Percentiles rank a stretch among this genome's conserved stretches.
These are phyloP conservation scores for Bambusicola thoracicus DNA, from an alignment of 2,113 vertebrate species.

Conservation along the genomic window DNA sequence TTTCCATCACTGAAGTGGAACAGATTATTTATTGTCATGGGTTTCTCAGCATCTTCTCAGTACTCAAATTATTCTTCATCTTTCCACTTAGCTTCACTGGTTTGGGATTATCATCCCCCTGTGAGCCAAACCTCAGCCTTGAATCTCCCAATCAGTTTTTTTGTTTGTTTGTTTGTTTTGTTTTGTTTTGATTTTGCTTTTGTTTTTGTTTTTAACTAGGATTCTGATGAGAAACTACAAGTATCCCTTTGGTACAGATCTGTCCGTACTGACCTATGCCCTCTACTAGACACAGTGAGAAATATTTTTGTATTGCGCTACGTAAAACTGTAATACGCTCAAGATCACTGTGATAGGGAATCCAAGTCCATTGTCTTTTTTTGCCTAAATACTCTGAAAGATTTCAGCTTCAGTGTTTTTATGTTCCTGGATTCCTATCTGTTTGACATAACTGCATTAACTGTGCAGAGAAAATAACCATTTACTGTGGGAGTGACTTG, in stretches of 20 bases:
- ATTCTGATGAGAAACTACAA: background rate
- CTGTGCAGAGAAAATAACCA: background rate
- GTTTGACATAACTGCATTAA: background rate
- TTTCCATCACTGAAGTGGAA: constrained; percentile 47
- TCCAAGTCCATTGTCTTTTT: background rate
- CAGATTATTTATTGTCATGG: constrained; percentile 35
- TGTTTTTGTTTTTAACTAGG: background rate
- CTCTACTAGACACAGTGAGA: background rate
- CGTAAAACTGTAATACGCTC: background rate
- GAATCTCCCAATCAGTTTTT: background rate
- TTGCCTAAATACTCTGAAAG: background rate
- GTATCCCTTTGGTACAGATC: background rate
- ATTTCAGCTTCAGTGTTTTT: background rate
- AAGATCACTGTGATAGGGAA: background rate
- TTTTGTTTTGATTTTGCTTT: background rate
- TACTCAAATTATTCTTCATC: background rate
- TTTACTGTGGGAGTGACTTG: background rate
- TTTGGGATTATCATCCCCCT: background rate
- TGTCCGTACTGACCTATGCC: background rate
- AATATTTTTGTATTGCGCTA: background rate
- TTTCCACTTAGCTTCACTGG: constrained; percentile 18
- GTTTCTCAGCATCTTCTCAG: constrained; percentile 17
- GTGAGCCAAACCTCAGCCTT: background rate
- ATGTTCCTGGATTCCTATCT: background rate
- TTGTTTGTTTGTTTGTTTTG: background rate